Evolutionary conservation across 1,140 invertebrate genomes (phyloP), one percentile per base, ranked within the genome.

Genomic region (Zeugodacus cucurbitae): DNA sequence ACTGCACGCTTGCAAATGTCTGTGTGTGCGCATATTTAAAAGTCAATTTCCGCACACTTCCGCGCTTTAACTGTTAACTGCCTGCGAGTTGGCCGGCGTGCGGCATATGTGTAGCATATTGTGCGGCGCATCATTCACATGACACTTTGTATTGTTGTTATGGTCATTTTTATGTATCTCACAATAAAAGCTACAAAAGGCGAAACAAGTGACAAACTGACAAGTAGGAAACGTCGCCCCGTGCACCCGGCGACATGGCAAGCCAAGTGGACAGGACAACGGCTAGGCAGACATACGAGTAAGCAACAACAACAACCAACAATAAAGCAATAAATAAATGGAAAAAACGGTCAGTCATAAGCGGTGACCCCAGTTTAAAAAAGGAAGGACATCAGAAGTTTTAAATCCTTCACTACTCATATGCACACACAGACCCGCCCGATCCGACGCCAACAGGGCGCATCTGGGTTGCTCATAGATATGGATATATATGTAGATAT

Each of bases 91-190:
- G 20, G 74, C 44, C 44, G 74, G 37, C 41, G 22, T 22, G 14
- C 11, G 34, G 10, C 67, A 74, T 74, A 82, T 82, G 41, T 82
- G 74, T 26, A 82, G 74, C 74, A 82, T 82, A 82, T 82, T 82
- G 74, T 82, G 41, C 8, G 41, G 74, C 41, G 44, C 74, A 82
- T 82, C 74, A 82, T 82, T 48, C 74, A 82, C 41, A 82, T 82
- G 74, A 82, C 74, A 82, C 74, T 82, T 82, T 82, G 37, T 82
- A 82, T 82, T 44, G 41, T 82, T 82, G 74, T 48, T 78, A 82
- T 29, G 74, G 74, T 82, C 74, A 82, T 54, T 82, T 44, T 82
- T 82, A 82, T 82, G 41, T 82, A 82, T 82, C 48, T 48, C 41
- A 82, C 17, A 82, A 82, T 82, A 82, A 44, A 82, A 82, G 44